Percentiles rank a stretch among this genome's conserved stretches.
phyloP scores from a whole-genome alignment of 2,113 vertebrate genomes.

The Xerus inauris region DNA sequence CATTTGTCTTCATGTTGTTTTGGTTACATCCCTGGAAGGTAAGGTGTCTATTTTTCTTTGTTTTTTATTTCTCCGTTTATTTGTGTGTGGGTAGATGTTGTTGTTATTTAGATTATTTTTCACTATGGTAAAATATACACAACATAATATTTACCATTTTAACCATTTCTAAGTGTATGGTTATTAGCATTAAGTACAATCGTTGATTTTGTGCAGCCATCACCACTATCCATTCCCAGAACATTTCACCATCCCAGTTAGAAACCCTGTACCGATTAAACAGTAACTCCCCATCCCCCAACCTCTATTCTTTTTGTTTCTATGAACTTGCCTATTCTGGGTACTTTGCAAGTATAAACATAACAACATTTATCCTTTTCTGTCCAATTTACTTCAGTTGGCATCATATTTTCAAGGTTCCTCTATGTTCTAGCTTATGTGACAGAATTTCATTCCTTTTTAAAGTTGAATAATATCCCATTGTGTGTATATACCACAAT shows the following conservation, averaged over 20 bases:
- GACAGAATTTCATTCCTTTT: slow-evolving; percentile 29
- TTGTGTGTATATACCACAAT: background rate
- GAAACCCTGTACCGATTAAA: background rate
- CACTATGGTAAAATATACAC: slow-evolving; percentile 10
- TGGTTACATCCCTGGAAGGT: slow-evolving; percentile 85
- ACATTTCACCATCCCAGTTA: slow-evolving; percentile 39
- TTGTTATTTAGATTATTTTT: slow-evolving; percentile 29
- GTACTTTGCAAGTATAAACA: background rate
- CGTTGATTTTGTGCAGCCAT: background rate
- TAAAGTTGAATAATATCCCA: slow-evolving; percentile 6
- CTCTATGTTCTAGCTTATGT: background rate
- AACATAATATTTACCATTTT: slow-evolving; percentile 30
- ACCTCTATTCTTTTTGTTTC: slow-evolving; percentile 3
- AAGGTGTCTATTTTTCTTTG: slow-evolving; percentile 72
- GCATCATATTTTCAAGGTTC: background rate
- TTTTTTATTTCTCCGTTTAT: background rate
- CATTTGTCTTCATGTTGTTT: slow-evolving; percentile 83
- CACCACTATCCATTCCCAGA: background rate
- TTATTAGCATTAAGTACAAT: slow-evolving; percentile 33
- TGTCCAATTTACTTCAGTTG: slow-evolving; percentile 12
- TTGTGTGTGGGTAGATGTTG: background rate
- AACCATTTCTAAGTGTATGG: background rate
- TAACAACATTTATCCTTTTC: background rate
- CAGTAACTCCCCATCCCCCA: background rate
- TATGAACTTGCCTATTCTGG: slow-evolving; percentile 25